Evolutionary conservation across 2,888 invertebrate genomes (phyloP).

Genomic region (Microctonus aethiopoides): DNA sequence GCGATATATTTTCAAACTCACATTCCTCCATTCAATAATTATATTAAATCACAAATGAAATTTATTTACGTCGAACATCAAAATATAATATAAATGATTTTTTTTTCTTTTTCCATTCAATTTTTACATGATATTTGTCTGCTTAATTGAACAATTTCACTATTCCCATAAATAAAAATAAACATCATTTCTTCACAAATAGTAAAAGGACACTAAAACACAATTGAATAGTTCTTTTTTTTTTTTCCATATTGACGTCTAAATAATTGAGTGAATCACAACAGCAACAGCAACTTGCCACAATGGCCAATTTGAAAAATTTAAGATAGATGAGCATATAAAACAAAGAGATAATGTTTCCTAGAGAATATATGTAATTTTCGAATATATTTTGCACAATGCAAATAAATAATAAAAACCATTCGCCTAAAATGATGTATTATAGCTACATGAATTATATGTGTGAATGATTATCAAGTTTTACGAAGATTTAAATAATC

Average conservation of each 20-base stretch:
- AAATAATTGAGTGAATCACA: slow-evolving; percentile 1
- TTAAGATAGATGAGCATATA: background rate
- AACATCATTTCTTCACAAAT: too few species aligned
- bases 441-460: background rate
- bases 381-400: background rate
- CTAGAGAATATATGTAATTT: background rate
- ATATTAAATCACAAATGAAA: background rate
- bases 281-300: background rate
- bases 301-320: background rate
- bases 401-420: background rate
- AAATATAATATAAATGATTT: background rate
- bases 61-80: background rate
- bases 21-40: background rate
- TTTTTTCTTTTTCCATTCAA: background rate
- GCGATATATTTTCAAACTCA: background rate
- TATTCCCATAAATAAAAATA: background rate
- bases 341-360: background rate
- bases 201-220: background rate
- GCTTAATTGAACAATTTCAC: background rate
- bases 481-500: slow-evolving; percentile 16
- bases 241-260: background rate
- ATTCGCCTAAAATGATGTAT: slow-evolving; percentile 13
- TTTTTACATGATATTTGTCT: background rate
- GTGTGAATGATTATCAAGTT: slow-evolving; percentile 6
- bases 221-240: background rate